Evolutionary conservation across 2,888 invertebrate species (phyloP).

Genomic region (Pediacus dermestoides): DNA sequence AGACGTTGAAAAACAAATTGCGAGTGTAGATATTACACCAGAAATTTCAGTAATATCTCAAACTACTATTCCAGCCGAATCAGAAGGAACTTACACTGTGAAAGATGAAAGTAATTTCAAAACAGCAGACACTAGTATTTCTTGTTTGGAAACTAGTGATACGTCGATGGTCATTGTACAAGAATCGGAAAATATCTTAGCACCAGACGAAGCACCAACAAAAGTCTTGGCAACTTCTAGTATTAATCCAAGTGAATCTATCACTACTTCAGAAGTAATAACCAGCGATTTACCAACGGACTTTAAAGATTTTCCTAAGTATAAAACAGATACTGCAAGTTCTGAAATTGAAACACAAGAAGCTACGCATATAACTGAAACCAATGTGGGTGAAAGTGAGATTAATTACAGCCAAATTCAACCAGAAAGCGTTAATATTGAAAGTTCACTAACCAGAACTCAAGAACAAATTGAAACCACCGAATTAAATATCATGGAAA

Average conservation of each 20-base stretch:
- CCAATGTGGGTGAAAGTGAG: slow-evolving; percentile 66
- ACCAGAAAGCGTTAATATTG: slow-evolving; percentile 43
- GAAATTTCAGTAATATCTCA: slow-evolving; percentile 59
- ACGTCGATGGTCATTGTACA: slow-evolving; percentile 58
- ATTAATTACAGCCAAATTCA: slow-evolving; percentile 42
- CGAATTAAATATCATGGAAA: slow-evolving; percentile 63
- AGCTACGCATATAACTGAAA: slow-evolving; percentile 62
- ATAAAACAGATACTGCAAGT: slow-evolving; percentile 53
- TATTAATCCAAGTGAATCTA: slow-evolving; percentile 57
- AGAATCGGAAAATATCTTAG: slow-evolving; percentile 63
- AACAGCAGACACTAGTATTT: slow-evolving; percentile 53
- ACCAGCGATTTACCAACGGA: slow-evolving; percentile 55
- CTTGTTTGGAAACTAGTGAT: slow-evolving; percentile 58
- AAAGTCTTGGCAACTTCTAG: slow-evolving; percentile 57
- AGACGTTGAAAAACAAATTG: slow-evolving; percentile 53
- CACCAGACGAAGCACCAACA: slow-evolving; percentile 53
- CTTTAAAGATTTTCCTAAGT: slow-evolving; percentile 55
- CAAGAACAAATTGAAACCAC: slow-evolving; percentile 61
- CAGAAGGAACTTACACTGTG: slow-evolving; percentile 54
- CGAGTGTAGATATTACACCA: slow-evolving; percentile 59
- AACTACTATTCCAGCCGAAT: slow-evolving; percentile 60
- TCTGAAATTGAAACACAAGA: slow-evolving; percentile 58
- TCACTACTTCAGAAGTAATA: slow-evolving; percentile 59
- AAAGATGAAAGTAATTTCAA: slow-evolving; percentile 48
- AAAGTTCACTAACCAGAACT: slow-evolving; percentile 53